Base-by-base conservation (phyloP, 2,113 vertebrate genomes). In the Platanista minor region DNA sequence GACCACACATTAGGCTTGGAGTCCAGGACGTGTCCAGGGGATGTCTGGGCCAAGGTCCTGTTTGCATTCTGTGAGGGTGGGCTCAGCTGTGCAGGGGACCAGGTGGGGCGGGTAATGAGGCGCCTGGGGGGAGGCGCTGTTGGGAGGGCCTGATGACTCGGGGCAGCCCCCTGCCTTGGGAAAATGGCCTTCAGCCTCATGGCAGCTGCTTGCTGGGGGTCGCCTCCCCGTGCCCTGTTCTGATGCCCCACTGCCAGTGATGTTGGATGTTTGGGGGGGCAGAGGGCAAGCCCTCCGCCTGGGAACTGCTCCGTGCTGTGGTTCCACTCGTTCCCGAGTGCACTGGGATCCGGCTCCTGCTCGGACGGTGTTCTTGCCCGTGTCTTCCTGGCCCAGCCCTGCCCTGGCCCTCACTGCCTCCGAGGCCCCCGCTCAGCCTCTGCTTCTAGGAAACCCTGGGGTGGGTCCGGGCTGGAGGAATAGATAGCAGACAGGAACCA, bases 291-390 rank as follows among this genome's bases (percentile, higher is more conserved):
- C 18, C 9, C 17, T 82, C 17, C 8, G 13, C 18, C 39, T 14
- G 46, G 33, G 20, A 31, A 21, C 29, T 49, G 14, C 31, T 67
- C 12, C 12, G 33, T 1, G 29, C 49, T 69, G 8, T 3, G 20
- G 5, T 13, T 25, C 59, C 15, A 8, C 39, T 33, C 9, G 52
- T 18, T 9, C 31, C 6, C 6, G 62, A 61, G 54, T 8, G 5
- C 52, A 17, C 25, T 39, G 7, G 39, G 49, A 33, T 33, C 1
- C 0, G 1, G 46, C 39, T 59, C 33, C n/a, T 12, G 31, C n/a
- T 4, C 9, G 20, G 17, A 6, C 1, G 0, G 1, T 2, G 1
- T 31, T 27, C 62, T 14, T 0, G 31, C 3, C 67, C 20, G 4
- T 13, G 15, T 15, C 14, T 33, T 8, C 29, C 25, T 29, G 8